These are phyloP conservation scores for Phaethornis superciliosus DNA, from an alignment of 2,113 vertebrate species.

Conservation along the genomic window DNA sequence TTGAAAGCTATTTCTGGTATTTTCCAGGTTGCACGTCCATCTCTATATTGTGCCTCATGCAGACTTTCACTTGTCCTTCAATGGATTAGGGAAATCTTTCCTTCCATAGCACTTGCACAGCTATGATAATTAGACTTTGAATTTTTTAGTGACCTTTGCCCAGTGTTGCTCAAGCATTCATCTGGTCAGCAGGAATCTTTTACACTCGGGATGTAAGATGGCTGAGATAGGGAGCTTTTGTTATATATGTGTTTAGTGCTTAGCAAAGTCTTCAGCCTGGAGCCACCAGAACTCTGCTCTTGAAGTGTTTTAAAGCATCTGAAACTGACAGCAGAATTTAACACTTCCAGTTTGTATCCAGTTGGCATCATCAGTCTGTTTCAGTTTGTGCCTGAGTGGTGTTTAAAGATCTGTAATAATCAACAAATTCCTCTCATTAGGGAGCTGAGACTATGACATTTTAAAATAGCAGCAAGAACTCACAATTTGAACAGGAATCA, in stretches of 20 bases:
- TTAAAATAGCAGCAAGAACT: neutral
- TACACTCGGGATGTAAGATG: rapidly evolving
- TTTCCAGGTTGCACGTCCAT: neutral
- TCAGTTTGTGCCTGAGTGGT: neutral
- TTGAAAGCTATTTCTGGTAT: constrained; percentile 8
- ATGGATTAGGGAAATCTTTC: neutral
- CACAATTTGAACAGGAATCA: neutral
- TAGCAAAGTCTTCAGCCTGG: neutral
- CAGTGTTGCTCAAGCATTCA: neutral
- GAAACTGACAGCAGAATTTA: constrained; percentile 35
- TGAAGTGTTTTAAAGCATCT: neutral
- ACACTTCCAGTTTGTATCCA: constrained; percentile 7
- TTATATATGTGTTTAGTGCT: neutral
- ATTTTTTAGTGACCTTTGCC: neutral
- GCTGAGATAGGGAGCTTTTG: neutral
- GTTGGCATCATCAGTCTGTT: constrained; percentile 41
- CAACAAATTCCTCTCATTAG: constrained; percentile 22
- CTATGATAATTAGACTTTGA: neutral
- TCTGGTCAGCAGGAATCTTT: neutral
- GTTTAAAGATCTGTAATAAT: constrained; percentile 39
- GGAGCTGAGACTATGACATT: neutral
- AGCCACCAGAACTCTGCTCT: neutral
- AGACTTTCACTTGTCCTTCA: neutral
- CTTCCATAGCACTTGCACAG: neutral
- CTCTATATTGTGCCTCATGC: neutral